A percentile compares a stretch with the other conserved stretches of the same genome.
Evolutionary conservation across 1,140 invertebrate species (phyloP).

Genomic region (Atta cephalotes): DNA sequence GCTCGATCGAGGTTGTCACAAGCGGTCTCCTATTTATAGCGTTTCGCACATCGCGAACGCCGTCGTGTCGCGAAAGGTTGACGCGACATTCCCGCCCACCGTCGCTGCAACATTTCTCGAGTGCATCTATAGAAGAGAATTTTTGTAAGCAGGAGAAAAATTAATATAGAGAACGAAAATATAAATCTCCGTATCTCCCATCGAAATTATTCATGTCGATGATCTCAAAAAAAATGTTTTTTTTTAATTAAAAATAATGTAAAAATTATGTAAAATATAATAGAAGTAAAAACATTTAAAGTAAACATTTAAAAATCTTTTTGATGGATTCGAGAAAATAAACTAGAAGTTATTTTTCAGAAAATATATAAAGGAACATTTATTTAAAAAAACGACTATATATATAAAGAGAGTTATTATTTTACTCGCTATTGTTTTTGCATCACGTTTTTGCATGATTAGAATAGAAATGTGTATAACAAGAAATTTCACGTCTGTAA

Average conservation of each 20-base stretch:
- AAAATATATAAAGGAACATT: too few relatives aligned
- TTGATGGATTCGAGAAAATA: neutral
- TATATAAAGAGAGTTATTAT: neutral
- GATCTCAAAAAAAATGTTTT: neutral
- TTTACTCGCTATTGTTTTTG: slow-evolving; percentile 2
- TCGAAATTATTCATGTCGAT: neutral
- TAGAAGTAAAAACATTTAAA: too few relatives aligned
- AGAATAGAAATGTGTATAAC: neutral
- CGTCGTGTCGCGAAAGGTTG: slow-evolving; percentile 22
- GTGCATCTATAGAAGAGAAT: neutral
- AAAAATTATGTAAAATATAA: too few relatives aligned
- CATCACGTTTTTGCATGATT: neutral
- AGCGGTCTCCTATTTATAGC: slow-evolving; percentile 77
- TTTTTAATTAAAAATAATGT: too few relatives aligned
- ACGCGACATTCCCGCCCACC: neutral
- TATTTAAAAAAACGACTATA: neutral
- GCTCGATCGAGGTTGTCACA: slow-evolving; percentile 62
- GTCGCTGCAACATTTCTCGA: neutral
- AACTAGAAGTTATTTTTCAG: neutral
- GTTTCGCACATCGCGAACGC: slow-evolving; percentile 47
- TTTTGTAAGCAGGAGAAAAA: neutral
- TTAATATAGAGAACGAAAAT: neutral
- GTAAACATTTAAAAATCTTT: neutral
- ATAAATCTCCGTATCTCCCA: neutral
- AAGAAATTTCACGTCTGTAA: neutral